Evolutionary conservation across 2,113 vertebrate genomes (phyloP).

Genomic region (Pavo muticus): DNA sequence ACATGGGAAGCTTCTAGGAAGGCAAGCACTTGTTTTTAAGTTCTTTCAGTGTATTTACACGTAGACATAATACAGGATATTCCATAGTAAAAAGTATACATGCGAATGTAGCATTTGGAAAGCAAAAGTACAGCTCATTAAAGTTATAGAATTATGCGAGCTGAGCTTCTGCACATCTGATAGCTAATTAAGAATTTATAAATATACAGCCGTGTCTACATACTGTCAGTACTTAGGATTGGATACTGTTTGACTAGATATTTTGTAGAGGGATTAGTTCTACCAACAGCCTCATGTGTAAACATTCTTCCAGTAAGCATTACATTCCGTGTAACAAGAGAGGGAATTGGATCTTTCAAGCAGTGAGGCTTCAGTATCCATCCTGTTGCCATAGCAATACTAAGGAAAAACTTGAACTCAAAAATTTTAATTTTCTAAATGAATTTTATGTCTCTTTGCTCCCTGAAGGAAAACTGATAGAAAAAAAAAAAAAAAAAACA

Average conservation of each 20-base stretch:
- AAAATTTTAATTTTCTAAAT: neutral
- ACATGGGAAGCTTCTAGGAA: neutral
- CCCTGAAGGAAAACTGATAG: neutral
- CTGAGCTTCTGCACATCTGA: neutral
- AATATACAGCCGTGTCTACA: neutral
- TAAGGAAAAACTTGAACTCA: neutral
- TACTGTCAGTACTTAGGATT: neutral
- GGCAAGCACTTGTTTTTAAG: neutral
- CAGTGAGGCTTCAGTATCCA: neutral
- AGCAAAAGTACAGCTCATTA: neutral
- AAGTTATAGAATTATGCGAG: neutral
- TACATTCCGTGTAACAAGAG: neutral
- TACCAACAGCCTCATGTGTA: neutral
- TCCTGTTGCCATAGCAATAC: neutral
- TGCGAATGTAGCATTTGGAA: neutral
- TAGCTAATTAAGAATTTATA: neutral
- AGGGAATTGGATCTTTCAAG: neutral
- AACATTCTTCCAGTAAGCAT: neutral
- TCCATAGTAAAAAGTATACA: neutral
- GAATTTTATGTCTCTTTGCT: neutral
- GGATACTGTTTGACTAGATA: neutral
- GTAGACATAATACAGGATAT: neutral
- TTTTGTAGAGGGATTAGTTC: slow-evolving; percentile 13
- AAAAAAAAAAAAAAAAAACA: neutral
- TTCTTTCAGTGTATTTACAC: neutral